Base-by-base conservation (phyloP, 2,113 vertebrate genomes). In the Oncorhynchus gorbuscha region DNA sequence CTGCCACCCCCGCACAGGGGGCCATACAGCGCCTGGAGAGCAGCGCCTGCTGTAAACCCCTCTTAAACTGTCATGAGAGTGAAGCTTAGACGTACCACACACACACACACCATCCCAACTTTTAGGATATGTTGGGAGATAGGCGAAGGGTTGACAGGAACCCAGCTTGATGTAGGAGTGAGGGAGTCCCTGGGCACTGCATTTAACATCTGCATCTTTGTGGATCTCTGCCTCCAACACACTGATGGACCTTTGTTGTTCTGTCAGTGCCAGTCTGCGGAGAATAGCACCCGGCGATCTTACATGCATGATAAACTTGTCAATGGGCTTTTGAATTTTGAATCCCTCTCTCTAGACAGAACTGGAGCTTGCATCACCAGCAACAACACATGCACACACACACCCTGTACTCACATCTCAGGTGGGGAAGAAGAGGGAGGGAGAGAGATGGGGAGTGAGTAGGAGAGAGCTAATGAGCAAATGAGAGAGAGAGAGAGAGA, bases 241-340 rank as follows among this genome's bases (percentile, higher is more conserved):
- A 22, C 74, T 89, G 88, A 89, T 85, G 75, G 76, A 86, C 90
- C 87, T 94, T 93, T 93, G 89, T 89, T 82, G 77, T 77, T 86
- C 87, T 92, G 91, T 93, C 93, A 90, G 87, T 93, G 48, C 89
- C 90, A 89, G 86, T 92, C 90, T 93, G 59, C 69, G 61, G 79
- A 86, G 83, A 89, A 84, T 83, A 82, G 59, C 80, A 66, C 91
- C 32, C 73, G 88, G 88, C 74, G 90, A 93, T 94, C 91, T 90
- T 90, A 93, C 82, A 45, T 89, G 91, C 91, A 92, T 93, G 92
- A 94, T 94, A 94, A 94, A 94, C 91, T 93, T 93, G 90, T 93
- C 93, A 93, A 86, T 91, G 83, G 67, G 51, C 71, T 77, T 84
- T 64, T 77, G 45, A 81, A 72, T 68, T 71, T 90, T 92, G 22